Evolutionary conservation across 2,113 vertebrate genomes (phyloP).

Genomic region (Callospermophilus lateralis): DNA sequence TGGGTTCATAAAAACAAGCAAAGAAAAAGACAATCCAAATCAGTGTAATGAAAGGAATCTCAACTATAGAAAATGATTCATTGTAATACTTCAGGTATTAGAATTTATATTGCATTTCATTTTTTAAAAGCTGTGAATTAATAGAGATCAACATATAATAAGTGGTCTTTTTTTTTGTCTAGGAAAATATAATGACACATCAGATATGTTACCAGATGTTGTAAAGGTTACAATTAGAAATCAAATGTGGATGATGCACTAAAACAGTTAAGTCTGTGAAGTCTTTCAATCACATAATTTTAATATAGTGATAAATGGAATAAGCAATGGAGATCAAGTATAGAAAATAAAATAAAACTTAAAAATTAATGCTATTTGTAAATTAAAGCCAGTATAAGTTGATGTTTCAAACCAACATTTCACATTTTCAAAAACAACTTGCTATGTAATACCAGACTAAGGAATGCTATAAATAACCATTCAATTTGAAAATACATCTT

Average conservation of each 20-base stretch:
- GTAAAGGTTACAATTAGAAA: background rate
- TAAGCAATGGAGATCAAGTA: background rate
- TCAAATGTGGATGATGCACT: background rate
- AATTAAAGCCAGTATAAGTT: background rate
- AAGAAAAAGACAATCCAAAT: background rate
- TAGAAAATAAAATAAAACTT: background rate
- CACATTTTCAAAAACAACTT: background rate
- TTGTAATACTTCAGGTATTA: background rate
- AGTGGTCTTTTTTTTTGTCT: background rate
- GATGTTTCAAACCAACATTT: background rate
- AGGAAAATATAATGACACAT: background rate
- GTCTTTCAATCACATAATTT: background rate
- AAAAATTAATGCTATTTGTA: background rate
- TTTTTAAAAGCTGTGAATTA: conserved; percentile 4
- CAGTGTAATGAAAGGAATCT: background rate
- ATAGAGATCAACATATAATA: background rate
- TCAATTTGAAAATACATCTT: background rate
- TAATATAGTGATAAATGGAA: background rate
- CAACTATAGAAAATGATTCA: background rate
- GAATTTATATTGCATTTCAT: background rate
- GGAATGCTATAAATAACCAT: background rate
- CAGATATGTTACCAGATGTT: background rate
- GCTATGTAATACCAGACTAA: background rate
- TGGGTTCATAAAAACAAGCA: conserved; percentile 38
- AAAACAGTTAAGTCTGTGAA: background rate